Percentiles rank a stretch among this genome's conserved stretches.
phyloP scores from a whole-genome alignment of 2,113 vertebrate species.

The Oryzias celebensis region DNA sequence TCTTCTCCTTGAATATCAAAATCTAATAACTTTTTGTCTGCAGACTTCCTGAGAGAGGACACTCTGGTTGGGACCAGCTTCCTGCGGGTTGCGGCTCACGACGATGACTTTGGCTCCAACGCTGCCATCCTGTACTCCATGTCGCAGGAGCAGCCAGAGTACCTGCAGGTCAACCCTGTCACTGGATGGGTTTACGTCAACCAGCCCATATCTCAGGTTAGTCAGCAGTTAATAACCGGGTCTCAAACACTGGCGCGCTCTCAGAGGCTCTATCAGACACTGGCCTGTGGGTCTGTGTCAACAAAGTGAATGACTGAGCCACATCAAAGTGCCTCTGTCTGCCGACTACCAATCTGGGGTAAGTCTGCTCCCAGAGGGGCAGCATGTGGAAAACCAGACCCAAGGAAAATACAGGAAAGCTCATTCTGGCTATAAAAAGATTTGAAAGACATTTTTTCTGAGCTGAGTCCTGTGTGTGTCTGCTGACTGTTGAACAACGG shows the following conservation, averaged over 20 bases:
- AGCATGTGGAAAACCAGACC: constrained; percentile 24
- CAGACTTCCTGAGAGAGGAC: constrained; percentile 88
- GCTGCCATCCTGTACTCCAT: constrained; percentile 84
- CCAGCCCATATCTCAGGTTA: constrained; percentile 85
- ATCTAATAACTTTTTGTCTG: constrained; percentile 7
- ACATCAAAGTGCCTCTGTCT: constrained; percentile 41
- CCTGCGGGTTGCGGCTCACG: constrained; percentile 83
- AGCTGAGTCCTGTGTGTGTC: constrained; percentile 19
- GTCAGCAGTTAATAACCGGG: constrained; percentile 22
- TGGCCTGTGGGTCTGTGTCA: constrained; percentile 46
- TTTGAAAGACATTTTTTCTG: constrained; percentile 34
- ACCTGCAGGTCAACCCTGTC: constrained; percentile 83
- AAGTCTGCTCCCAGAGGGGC: constrained; percentile 35
- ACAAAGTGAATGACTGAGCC: constrained; percentile 54
- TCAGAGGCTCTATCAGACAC: constrained; percentile 3
- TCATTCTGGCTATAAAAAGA: constrained; percentile 38
- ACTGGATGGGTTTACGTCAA: constrained; percentile 89
- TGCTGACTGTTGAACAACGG: constrained; percentile 8
- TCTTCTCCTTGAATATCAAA: background rate
- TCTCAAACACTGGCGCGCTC: constrained; percentile 1
- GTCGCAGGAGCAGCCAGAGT: constrained; percentile 78
- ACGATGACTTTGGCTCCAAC: constrained; percentile 85
- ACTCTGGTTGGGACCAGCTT: constrained; percentile 87
- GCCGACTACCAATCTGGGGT: constrained; percentile 19
- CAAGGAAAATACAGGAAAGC: constrained; percentile 15